Conservation (phyloP, 2,888 invertebrate species). For the Tricholauxania praeusta region DNA sequence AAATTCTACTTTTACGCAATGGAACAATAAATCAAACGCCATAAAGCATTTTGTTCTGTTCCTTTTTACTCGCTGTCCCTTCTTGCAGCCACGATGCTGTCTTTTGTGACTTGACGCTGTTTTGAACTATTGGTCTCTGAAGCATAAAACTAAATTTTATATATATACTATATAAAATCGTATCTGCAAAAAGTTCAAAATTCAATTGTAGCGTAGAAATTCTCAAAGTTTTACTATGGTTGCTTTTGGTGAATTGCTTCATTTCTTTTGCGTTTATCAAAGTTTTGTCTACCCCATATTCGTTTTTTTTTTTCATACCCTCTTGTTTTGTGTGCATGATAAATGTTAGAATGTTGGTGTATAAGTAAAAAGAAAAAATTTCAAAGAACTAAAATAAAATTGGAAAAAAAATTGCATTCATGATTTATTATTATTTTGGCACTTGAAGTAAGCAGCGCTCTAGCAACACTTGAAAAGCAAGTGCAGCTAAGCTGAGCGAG, state of each 20-base stretch:
- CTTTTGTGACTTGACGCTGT: too few species aligned
- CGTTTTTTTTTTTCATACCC: background rate
- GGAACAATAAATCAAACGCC: constrained; percentile 22
- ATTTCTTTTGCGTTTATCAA: background rate
- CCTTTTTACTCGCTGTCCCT: background rate
- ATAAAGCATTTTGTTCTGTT: background rate
- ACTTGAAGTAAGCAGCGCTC: background rate
- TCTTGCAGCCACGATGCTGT: background rate
- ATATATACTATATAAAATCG: too few species aligned
- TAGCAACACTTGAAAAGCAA: background rate
- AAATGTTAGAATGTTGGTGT: background rate
- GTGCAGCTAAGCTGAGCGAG: background rate
- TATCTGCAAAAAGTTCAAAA: background rate
- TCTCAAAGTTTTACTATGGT: constrained; percentile 7
- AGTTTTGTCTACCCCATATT: background rate
- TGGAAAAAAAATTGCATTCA: background rate
- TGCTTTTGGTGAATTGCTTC: background rate
- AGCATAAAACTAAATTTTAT: too few species aligned
- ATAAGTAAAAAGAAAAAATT: background rate
- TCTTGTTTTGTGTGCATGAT: constrained; percentile 2
- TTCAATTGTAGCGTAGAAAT: constrained; percentile 17
- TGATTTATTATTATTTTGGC: background rate
- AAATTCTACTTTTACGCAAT: background rate
- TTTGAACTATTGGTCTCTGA: too few species aligned
- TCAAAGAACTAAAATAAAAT: too few species aligned